Conservation (phyloP, 2,888 invertebrate genomes). For the Nesidiocoris tenuis region DNA sequence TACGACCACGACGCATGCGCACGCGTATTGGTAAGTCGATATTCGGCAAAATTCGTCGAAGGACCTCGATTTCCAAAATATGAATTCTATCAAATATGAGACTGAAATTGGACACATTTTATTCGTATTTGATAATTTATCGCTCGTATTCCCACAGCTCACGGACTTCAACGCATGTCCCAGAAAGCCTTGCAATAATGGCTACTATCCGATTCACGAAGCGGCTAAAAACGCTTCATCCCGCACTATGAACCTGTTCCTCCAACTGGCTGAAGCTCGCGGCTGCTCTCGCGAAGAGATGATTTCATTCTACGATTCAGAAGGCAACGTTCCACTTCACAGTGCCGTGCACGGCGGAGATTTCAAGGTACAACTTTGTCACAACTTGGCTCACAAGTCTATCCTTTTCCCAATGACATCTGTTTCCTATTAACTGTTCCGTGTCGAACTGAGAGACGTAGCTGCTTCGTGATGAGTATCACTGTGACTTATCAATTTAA, state of each 20-base stretch:
- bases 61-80: too few species aligned
- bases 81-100: too few species aligned
- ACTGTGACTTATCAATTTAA: too few species aligned
- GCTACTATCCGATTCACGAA: slow-evolving; percentile 87
- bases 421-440: too few species aligned
- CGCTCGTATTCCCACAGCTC: too few species aligned
- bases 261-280: slow-evolving; percentile 77
- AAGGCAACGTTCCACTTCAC: slow-evolving; percentile 79
- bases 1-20: slow-evolving; percentile 82
- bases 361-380: slow-evolving; percentile 53
- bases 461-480: too few species aligned
- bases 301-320: slow-evolving; percentile 81
- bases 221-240: slow-evolving; percentile 88
- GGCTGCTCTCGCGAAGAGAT: slow-evolving; percentile 78
- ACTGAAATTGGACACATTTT: too few species aligned
- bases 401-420: too few species aligned
- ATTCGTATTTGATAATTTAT: too few species aligned
- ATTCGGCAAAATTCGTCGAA: too few species aligned
- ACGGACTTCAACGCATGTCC: slow-evolving; percentile 76
- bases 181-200: slow-evolving; percentile 78
- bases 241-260: slow-evolving; percentile 76
- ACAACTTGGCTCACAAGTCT: neutral
- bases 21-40: slow-evolving; percentile 66
- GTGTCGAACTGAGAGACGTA: too few species aligned
- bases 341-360: slow-evolving; percentile 57